A percentile compares a stretch with the other conserved stretches of the same genome.
phyloP scores from a whole-genome alignment of 2,113 vertebrate genomes.

The Caranx melampygus region DNA sequence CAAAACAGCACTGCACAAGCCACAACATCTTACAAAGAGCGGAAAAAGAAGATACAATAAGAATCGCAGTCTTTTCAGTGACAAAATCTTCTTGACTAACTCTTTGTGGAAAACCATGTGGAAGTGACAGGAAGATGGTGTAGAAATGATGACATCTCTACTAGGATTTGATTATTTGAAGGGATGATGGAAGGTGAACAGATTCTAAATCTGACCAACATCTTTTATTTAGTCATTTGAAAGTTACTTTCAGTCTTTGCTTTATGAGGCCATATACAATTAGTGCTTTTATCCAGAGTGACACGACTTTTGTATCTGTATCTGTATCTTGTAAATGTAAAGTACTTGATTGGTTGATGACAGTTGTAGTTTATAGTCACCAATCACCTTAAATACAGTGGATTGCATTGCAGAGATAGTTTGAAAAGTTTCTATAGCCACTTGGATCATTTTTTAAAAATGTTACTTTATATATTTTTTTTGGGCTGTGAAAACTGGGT shows the following conservation, averaged over 20 bases:
- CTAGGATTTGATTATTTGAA: not conserved
- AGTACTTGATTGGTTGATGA: no score
- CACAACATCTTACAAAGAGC: not conserved
- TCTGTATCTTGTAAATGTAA: no score
- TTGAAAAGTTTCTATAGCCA: constrained; percentile 20
- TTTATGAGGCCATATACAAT: no score
- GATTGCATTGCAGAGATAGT: constrained; percentile 19
- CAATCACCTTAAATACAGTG: not conserved
- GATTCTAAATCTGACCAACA: not conserved
- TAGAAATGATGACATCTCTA: not conserved
- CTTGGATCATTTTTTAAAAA: not conserved
- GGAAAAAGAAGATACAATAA: not conserved
- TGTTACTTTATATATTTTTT: constrained; percentile 5
- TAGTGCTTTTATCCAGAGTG: no score
- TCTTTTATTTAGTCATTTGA: not conserved
- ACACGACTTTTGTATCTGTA: no score
- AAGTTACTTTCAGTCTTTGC: not conserved
- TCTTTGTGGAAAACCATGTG: not conserved
- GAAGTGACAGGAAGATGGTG: no score
- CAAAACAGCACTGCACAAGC: constrained; percentile 7
- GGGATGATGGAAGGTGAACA: not conserved
- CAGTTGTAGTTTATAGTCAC: no score
- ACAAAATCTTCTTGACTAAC: not conserved
- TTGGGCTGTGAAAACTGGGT: constrained; percentile 51
- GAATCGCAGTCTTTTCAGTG: not conserved